A percentile compares a stretch with the other conserved stretches of the same genome.
Conservation (phyloP, 2,113 vertebrate species). For the Accipiter virgatus region DNA sequence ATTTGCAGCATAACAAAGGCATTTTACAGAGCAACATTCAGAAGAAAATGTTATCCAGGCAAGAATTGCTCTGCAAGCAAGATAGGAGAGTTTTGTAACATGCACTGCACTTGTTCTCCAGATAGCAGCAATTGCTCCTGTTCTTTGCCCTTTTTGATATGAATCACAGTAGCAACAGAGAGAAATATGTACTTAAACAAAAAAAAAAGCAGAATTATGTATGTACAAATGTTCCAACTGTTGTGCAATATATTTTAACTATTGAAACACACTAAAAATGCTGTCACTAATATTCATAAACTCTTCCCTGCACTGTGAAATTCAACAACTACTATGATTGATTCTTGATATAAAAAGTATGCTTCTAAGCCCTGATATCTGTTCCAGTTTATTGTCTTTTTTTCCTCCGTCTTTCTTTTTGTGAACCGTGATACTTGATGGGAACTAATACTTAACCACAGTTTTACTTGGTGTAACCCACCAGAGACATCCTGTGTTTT, state of each 20-base stretch:
- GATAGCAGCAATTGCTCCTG: conserved; percentile 61
- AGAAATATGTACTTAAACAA: not conserved
- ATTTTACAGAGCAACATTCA: conserved; percentile 54
- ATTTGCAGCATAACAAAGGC: conserved; percentile 57
- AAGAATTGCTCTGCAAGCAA: conserved; percentile 26
- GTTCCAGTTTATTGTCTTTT: conserved; percentile 48
- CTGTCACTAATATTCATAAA: conserved; percentile 15
- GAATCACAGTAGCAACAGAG: conserved; percentile 57
- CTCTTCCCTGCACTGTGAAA: conserved; percentile 47
- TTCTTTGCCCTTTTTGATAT: conserved; percentile 43
- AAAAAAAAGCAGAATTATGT: not conserved
- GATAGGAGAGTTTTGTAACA: not conserved
- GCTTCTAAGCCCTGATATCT: conserved; percentile 49
- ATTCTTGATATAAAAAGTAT: conserved; percentile 14
- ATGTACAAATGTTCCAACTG: conserved; percentile 7
- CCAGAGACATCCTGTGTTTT: conserved; percentile 46
- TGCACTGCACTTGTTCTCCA: conserved; percentile 31
- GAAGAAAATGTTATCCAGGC: conserved; percentile 36
- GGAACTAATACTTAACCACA: conserved; percentile 56
- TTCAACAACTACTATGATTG: not conserved
- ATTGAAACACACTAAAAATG: conserved; percentile 29
- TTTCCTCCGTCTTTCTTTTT: not conserved
- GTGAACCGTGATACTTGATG: conserved; percentile 33
- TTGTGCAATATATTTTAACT: conserved; percentile 23
- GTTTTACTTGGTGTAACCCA: conserved; percentile 46